Percentiles rank a stretch among this genome's conserved stretches.
Evolutionary conservation across 2,888 invertebrate species (phyloP).

Genomic region (Cataglyphis rosenhaueri): DNA sequence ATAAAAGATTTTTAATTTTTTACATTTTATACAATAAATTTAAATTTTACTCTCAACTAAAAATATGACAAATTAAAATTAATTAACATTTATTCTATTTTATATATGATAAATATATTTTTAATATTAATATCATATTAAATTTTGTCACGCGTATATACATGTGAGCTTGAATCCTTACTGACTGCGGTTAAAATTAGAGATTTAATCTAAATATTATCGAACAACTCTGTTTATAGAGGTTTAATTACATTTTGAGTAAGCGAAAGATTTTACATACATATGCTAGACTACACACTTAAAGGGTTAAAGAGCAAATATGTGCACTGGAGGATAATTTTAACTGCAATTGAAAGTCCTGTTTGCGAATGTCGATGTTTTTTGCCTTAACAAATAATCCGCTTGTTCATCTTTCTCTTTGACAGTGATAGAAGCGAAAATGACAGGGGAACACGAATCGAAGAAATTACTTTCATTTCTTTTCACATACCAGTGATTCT

Average conservation of each 20-base stretch:
- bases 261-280: constrained; percentile 24
- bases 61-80: constrained; percentile 4
- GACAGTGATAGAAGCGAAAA: background rate
- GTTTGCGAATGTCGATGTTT: constrained; percentile 38
- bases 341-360: constrained; percentile 19
- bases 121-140: background rate
- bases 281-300: constrained; percentile 27
- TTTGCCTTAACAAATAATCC: constrained; percentile 25
- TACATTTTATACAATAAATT: background rate
- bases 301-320: constrained; percentile 43
- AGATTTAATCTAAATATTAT: constrained; percentile 32
- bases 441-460: constrained; percentile 13
- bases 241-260: constrained; percentile 29
- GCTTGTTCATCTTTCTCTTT: background rate
- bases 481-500: constrained; percentile 34
- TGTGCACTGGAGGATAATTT: constrained; percentile 15
- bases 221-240: constrained; percentile 22
- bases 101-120: background rate
- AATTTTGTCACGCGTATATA: background rate
- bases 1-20: background rate
- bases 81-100: background rate
- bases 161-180: background rate
- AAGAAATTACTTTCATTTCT: constrained; percentile 48
- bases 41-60: background rate
- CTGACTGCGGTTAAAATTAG: background rate